A percentile compares a stretch with the other conserved stretches of the same genome.
Conservation (phyloP, 2,113 vertebrate species). For the Centropus unirufus region DNA sequence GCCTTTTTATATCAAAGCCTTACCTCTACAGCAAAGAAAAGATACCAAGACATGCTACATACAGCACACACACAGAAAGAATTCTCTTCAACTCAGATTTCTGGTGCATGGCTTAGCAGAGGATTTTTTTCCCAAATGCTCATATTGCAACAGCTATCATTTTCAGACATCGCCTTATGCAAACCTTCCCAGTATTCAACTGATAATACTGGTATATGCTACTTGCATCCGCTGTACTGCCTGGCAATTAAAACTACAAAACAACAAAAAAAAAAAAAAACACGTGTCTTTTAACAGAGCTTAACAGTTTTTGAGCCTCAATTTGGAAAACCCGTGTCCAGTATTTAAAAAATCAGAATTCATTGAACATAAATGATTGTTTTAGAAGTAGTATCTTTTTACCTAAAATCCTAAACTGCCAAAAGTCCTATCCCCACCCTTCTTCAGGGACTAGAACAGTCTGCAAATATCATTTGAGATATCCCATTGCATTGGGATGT, state of each 20-base stretch:
- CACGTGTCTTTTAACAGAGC: not conserved
- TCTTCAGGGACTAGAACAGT: not conserved
- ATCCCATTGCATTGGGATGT: conserved; percentile 7
- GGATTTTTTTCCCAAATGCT: not conserved
- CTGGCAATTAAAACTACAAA: not conserved
- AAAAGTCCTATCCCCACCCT: conserved; percentile 1
- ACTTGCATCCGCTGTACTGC: not conserved
- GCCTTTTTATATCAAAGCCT: not conserved
- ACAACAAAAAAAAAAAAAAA: not conserved
- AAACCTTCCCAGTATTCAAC: not conserved
- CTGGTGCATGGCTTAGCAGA: not conserved
- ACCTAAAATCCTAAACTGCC: not conserved
- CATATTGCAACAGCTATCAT: not conserved
- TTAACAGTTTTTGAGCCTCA: not conserved
- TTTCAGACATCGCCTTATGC: not conserved
- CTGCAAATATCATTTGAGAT: conserved; percentile 32
- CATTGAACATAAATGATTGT: not conserved
- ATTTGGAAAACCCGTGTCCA: not conserved
- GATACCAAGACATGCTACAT: not conserved
- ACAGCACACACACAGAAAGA: not conserved
- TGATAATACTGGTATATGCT: not conserved
- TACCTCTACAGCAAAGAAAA: not conserved
- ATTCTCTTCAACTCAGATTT: not conserved
- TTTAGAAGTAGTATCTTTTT: conserved; percentile 17
- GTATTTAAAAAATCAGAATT: not conserved